A percentile compares a stretch with the other conserved stretches of the same genome.
Conservation (phyloP, 2,113 vertebrate species). For the Phalacrocorax brasilianus region DNA sequence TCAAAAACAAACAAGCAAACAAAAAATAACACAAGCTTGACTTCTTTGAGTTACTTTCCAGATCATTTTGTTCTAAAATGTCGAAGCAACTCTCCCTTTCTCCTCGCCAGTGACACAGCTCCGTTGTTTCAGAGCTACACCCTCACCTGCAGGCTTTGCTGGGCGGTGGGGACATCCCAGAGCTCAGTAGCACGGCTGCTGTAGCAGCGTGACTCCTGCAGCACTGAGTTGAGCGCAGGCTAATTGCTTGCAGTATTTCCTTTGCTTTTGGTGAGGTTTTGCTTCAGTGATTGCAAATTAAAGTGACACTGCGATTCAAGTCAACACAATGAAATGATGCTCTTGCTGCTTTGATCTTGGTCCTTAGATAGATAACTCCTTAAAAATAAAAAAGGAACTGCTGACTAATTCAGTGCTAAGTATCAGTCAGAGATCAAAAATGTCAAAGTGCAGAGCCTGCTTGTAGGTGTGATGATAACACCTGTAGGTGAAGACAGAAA, state of each 20-base stretch:
- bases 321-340: constrained; percentile 4
- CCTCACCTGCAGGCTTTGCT: neutral
- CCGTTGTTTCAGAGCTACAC: neutral
- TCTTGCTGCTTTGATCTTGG: constrained; percentile 10
- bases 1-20: neutral
- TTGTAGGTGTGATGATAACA: neutral
- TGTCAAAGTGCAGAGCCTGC: neutral
- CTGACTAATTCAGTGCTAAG: constrained; percentile 3
- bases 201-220: neutral
- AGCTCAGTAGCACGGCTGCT: neutral
- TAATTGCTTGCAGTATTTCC: constrained; percentile 8
- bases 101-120: neutral
- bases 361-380: constrained; percentile 1
- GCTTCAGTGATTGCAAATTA: constrained; percentile 49
- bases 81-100: neutral
- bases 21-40: neutral
- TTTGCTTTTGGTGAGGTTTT: constrained; percentile 7
- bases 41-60: neutral
- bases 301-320: constrained; percentile 43
- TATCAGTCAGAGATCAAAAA: neutral
- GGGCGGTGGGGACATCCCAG: neutral
- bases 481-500: neutral
- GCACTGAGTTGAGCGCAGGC: neutral
- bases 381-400: neutral
- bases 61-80: neutral